Evolutionary conservation across 2,888 invertebrate genomes (phyloP).

Genomic region (Sinopyrophorus schimmeli): DNA sequence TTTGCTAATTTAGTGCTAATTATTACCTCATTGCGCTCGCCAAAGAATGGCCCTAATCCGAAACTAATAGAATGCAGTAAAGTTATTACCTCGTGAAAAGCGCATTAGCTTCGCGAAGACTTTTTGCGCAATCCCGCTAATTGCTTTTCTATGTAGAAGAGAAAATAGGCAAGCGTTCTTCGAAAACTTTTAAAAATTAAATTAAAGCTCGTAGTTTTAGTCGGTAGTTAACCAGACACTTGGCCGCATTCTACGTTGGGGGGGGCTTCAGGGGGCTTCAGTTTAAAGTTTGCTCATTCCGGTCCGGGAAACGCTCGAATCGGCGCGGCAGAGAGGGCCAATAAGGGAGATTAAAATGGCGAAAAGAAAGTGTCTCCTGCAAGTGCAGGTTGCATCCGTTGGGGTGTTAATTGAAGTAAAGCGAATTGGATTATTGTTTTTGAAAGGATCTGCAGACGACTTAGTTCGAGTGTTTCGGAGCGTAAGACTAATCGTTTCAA

Average conservation of each 20-base stretch:
- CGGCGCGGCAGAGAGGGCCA: no score
- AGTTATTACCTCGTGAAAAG: no score
- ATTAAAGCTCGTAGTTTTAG: neutral
- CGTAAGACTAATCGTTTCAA: slow-evolving; percentile 41
- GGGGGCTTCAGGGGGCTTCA: neutral
- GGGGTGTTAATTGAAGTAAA: slow-evolving; percentile 33
- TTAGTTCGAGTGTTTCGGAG: slow-evolving; percentile 35
- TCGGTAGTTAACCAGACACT: neutral
- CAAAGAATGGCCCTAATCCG: no score
- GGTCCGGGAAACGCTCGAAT: neutral
- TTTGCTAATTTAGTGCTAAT: no score
- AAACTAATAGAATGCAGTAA: no score
- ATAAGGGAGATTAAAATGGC: slow-evolving; percentile 9
- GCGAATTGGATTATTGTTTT: slow-evolving; percentile 37
- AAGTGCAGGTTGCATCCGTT: slow-evolving; percentile 20
- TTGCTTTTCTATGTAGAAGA: no score
- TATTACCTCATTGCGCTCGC: no score
- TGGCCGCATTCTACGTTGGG: no score
- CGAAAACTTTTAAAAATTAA: neutral
- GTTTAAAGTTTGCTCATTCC: neutral
- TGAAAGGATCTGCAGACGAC: slow-evolving; percentile 32
- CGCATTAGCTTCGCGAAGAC: no score
- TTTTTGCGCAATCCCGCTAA: no score
- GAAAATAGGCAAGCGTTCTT: no score
- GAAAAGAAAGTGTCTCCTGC: slow-evolving; percentile 18